These are phyloP conservation scores for Arothron firmamentum DNA, from an alignment of 2,113 vertebrate genomes.

Conservation along the genomic window DNA sequence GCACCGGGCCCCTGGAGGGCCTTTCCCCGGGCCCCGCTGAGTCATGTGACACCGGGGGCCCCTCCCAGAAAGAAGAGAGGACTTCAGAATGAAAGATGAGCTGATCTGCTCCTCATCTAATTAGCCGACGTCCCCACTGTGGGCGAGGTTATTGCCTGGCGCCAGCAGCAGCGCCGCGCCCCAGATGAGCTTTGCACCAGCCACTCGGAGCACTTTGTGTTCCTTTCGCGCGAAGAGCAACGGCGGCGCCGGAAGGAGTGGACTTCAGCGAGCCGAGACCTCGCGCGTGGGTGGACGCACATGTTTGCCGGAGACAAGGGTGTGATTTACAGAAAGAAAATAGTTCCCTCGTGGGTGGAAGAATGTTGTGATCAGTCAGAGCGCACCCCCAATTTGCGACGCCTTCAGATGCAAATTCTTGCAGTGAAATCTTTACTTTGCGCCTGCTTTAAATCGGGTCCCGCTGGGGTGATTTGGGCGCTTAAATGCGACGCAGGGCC, in stretches of 20 bases:
- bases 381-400: not conserved
- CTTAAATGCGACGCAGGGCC: no score
- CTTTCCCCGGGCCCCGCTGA: not conserved
- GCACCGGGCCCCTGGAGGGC: no score
- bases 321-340: slow-evolving; percentile 8
- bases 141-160: slow-evolving; percentile 46
- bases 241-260: slow-evolving; percentile 9
- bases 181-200: slow-evolving; percentile 17
- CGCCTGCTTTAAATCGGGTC: no score
- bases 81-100: slow-evolving; percentile 47
- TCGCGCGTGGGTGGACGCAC: not conserved
- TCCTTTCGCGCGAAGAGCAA: slow-evolving; percentile 33
- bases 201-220: slow-evolving; percentile 9
- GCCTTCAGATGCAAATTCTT: not conserved
- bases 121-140: slow-evolving; percentile 44
- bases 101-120: slow-evolving; percentile 39
- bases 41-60: not conserved
- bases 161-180: slow-evolving; percentile 11
- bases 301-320: slow-evolving; percentile 5
- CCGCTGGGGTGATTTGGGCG: no score
- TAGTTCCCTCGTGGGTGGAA: not conserved
- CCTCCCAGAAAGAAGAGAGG: slow-evolving; percentile 23
- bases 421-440: no score
- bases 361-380: not conserved
- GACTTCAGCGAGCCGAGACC: slow-evolving; percentile 2